Conservation (phyloP, 2,797 vertebrate genomes). For the Periparus ater region DNA sequence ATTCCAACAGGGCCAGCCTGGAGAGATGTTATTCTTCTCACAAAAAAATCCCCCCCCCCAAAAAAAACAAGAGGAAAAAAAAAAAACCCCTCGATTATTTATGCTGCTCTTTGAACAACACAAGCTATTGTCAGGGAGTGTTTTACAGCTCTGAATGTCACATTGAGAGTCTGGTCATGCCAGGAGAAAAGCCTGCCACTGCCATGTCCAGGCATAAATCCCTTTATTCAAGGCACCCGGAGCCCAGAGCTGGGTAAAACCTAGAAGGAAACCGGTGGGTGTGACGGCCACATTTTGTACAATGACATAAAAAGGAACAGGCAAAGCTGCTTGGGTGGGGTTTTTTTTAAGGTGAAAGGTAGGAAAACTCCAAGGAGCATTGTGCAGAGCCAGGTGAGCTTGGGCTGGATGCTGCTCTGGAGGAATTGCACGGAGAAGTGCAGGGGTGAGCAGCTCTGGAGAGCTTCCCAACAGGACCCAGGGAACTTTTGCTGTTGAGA, state of each 20-base stretch:
- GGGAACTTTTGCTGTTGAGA: background rate
- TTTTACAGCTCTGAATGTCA: constrained; percentile 52
- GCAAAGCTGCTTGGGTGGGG: background rate
- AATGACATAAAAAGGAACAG: background rate
- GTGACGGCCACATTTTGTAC: background rate
- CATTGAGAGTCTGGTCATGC: constrained; percentile 62
- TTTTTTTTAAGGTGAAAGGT: background rate
- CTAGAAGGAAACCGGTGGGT: constrained; percentile 25
- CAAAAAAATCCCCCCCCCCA: background rate
- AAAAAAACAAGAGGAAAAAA: rapidly evolving
- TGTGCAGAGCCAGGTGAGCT: background rate
- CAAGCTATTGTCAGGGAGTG: constrained; percentile 54
- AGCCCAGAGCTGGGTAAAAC: background rate
- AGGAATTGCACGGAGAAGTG: rapidly evolving
- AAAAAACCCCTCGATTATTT: background rate
- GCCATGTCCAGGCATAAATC: constrained; percentile 7
- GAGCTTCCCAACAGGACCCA: background rate
- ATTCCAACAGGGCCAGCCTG: background rate
- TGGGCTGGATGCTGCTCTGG: background rate
- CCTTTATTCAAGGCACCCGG: background rate
- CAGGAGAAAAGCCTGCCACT: constrained; percentile 30
- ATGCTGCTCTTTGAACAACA: constrained; percentile 29
- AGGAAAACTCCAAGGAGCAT: background rate
- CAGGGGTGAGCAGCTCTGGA: background rate
- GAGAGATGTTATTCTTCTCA: background rate